Base-by-base conservation (phyloP, 2,113 vertebrate species). In the Hoplias malabaricus region DNA sequence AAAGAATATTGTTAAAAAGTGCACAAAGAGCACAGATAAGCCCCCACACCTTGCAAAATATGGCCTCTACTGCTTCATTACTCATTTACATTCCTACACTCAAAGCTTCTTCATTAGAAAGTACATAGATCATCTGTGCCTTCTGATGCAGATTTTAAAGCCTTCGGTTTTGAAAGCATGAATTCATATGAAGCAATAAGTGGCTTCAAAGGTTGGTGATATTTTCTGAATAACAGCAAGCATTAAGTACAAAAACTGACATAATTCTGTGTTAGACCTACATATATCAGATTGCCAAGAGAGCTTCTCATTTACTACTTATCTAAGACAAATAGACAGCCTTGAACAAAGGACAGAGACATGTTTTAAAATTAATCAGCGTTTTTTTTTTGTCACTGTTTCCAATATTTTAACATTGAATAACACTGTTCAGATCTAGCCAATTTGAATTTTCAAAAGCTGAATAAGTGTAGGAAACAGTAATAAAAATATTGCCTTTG, bases 1-100 rank as follows among this genome's bases (percentile, higher is more conserved):
- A 70, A 61, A 50, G 50, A 69, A 4, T 2, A 4, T 13, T 42
- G 36, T 54, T 69, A 70, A 62, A 38, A 57, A 77, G 40, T 23
- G 14, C 53, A 59, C 53, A 69, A 46, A 34, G 34, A 43, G 23
- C 5, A 38, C 75, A 70, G 66, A 53, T 62, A 38, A 36, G 40
- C 62, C 1, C 53, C 50, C 61, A 29, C 54, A 69, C 36, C 50
- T 2, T 9, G 27, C 23, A 62, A 54, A 70, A 29, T 27, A 38
- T 62, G 42, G 5, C 6, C 34, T 27, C 36, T 31, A 19, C 23
- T 34, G 16, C 48, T 33, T 23, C 59, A 61, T 38, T 54, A 38
- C 53, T 38, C 29, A 10, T 36, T 29, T 19, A n/a, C 31, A 50
- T 63, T 53, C 43, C 16, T 4, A 10, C 4, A 63, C 46, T 62